phyloP scores from a whole-genome alignment of 1,140 invertebrate species.

The Aphelinus certus region DNA sequence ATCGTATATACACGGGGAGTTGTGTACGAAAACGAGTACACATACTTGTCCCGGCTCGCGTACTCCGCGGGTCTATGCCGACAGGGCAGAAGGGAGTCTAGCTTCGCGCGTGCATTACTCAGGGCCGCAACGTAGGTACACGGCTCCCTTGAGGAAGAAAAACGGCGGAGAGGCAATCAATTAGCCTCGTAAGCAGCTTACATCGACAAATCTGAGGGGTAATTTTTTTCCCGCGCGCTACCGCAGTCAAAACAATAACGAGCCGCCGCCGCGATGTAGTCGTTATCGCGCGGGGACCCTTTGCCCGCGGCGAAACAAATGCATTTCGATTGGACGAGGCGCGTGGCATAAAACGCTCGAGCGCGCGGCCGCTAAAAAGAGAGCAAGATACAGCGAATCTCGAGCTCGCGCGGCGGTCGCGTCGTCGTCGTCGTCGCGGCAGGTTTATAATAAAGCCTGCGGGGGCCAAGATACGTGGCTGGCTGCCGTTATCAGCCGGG shows the following conservation, averaged over 20 bases:
- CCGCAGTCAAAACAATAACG: too few species aligned
- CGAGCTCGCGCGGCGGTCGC: conserved; percentile 18
- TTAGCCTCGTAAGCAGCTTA: conserved; percentile 6
- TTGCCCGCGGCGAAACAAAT: neutral
- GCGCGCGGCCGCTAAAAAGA: conserved; percentile 15
- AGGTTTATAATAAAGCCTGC: conserved; percentile 56
- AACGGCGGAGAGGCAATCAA: neutral
- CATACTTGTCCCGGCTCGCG: too few species aligned
- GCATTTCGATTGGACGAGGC: neutral
- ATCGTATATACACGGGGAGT: too few species aligned
- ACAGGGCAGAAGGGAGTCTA: too few species aligned
- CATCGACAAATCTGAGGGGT: neutral
- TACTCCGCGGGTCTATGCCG: too few species aligned
- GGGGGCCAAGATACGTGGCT: conserved; percentile 48
- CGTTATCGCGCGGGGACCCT: too few species aligned
- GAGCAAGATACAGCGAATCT: conserved; percentile 32
- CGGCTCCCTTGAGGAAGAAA: conserved; percentile 1
- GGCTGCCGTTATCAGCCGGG: conserved; percentile 47
- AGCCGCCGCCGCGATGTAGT: too few species aligned
- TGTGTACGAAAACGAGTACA: too few species aligned
- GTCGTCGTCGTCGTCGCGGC: conserved; percentile 35
- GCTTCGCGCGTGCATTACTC: neutral
- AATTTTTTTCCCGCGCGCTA: too few species aligned
- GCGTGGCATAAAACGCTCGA: conserved; percentile 28
- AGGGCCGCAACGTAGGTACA: neutral